phyloP scores from a whole-genome alignment of 2,888 invertebrate species.

The Lucinisca nassula region DNA sequence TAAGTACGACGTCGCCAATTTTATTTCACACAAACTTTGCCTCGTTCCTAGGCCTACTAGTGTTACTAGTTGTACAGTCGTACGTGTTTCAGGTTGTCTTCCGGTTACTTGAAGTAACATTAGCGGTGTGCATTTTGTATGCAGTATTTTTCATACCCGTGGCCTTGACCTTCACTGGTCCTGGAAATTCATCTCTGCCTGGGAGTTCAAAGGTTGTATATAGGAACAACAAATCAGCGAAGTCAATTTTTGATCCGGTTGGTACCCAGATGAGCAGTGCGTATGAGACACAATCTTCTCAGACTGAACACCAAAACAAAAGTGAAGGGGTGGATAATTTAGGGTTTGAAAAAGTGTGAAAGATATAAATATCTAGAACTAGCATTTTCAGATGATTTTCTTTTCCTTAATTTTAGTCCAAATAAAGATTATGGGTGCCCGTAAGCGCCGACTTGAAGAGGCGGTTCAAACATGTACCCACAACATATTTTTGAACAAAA shows the following conservation, averaged over 20 bases:
- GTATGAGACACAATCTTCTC: too few relatives aligned
- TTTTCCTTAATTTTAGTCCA: too few relatives aligned
- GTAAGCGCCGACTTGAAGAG: too few relatives aligned
- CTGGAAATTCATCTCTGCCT: background rate
- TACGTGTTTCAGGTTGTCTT: slow-evolving; percentile 52
- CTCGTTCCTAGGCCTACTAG: slow-evolving; percentile 37
- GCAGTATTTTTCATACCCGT: slow-evolving; percentile 46
- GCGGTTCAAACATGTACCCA: too few relatives aligned
- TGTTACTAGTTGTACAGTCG: slow-evolving; percentile 41
- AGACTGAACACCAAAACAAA: too few relatives aligned
- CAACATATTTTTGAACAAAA: too few relatives aligned
- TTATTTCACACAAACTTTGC: slow-evolving; percentile 55
- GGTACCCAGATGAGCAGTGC: background rate
- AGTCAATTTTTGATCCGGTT: background rate
- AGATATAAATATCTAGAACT: too few relatives aligned
- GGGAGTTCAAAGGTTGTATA: background rate
- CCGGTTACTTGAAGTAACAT: slow-evolving; percentile 21
- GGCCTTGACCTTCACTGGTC: slow-evolving; percentile 27
- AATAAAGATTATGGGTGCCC: too few relatives aligned
- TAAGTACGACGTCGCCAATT: slow-evolving; percentile 43
- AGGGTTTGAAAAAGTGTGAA: too few relatives aligned
- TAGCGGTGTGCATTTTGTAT: slow-evolving; percentile 27
- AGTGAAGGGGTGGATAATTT: too few relatives aligned
- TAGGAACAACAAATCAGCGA: background rate
- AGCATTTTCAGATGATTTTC: too few relatives aligned